These are phyloP conservation scores for Sialia sialis DNA, from an alignment of 2,113 vertebrate species.

Conservation along the genomic window DNA sequence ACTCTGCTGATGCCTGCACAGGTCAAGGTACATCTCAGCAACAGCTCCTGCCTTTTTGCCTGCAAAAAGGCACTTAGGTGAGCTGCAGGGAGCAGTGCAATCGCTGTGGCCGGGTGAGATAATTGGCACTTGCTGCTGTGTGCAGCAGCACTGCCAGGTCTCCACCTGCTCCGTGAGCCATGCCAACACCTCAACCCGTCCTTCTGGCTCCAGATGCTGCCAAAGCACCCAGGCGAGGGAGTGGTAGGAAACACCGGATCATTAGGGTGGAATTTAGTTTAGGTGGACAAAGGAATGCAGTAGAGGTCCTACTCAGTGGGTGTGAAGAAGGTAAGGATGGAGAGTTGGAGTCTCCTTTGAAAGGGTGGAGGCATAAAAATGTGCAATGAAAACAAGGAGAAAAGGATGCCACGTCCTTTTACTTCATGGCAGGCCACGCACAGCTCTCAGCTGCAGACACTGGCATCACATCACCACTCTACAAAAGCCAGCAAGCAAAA, in stretches of 20 bases:
- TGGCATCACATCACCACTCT: not conserved
- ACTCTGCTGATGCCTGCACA: not conserved
- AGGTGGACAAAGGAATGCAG: conserved; percentile 47
- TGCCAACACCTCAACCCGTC: conserved; percentile 30
- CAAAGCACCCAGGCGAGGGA: conserved; percentile 25
- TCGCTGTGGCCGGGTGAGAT: not conserved
- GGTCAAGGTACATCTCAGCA: not conserved
- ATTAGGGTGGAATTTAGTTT: conserved; percentile 37
- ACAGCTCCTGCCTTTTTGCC: not conserved
- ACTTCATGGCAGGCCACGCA: not conserved
- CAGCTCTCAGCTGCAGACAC: not conserved
- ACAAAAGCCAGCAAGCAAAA: not conserved
- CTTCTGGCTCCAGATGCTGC: not conserved
- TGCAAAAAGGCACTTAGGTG: not conserved
- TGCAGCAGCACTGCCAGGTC: not conserved
- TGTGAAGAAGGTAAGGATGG: not conserved
- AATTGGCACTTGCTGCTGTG: not conserved
- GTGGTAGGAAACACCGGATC: conserved; percentile 1
- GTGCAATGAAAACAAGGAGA: not conserved
- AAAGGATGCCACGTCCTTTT: not conserved
- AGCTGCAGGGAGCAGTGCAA: not conserved
- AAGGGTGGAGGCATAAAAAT: not conserved
- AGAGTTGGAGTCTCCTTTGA: not conserved
- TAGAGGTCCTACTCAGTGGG: not conserved
- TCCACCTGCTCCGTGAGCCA: not conserved